phyloP scores from a whole-genome alignment of 1,140 invertebrate genomes.

The Tetragnatha versicolor region DNA sequence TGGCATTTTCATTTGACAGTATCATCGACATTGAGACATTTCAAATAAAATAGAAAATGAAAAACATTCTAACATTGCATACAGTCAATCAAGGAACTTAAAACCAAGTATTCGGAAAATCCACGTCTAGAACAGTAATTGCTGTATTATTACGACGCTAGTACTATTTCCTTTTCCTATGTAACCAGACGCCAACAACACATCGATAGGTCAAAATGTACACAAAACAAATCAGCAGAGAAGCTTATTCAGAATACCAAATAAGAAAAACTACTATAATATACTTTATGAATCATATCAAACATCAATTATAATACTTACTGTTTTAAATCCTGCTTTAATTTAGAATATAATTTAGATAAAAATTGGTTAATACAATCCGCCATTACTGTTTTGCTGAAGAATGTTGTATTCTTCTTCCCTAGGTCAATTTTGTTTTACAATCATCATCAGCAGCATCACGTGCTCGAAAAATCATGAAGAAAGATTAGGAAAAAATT shows the following conservation, averaged over 20 bases:
- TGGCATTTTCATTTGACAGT: too few relatives aligned
- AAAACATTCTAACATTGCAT: too few relatives aligned
- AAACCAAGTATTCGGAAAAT: too few relatives aligned
- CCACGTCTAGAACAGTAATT: neutral
- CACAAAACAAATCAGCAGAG: neutral
- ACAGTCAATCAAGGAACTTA: too few relatives aligned
- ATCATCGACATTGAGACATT: too few relatives aligned
- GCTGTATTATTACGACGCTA: slow-evolving; percentile 27
- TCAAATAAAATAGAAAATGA: too few relatives aligned
- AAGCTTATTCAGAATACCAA: neutral
- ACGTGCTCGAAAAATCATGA: too few relatives aligned
- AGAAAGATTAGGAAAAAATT: too few relatives aligned
- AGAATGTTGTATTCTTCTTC: slow-evolving; percentile 46
- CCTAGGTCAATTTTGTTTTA: slow-evolving; percentile 45
- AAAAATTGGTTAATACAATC: slow-evolving; percentile 39
- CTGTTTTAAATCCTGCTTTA: slow-evolving; percentile 32
- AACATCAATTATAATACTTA: slow-evolving; percentile 9
- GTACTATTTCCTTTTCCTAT: slow-evolving; percentile 10
- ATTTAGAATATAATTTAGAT: slow-evolving; percentile 47
- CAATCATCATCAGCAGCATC: too few relatives aligned
- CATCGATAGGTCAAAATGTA: neutral
- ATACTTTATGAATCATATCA: neutral
- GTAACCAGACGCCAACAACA: slow-evolving; percentile 42
- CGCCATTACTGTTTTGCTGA: slow-evolving; percentile 51
- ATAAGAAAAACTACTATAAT: neutral